Evolutionary conservation across 2,797 vertebrate species (phyloP), one percentile per base, ranked within the genome.

Genomic region (Melanitta fusca): DNA sequence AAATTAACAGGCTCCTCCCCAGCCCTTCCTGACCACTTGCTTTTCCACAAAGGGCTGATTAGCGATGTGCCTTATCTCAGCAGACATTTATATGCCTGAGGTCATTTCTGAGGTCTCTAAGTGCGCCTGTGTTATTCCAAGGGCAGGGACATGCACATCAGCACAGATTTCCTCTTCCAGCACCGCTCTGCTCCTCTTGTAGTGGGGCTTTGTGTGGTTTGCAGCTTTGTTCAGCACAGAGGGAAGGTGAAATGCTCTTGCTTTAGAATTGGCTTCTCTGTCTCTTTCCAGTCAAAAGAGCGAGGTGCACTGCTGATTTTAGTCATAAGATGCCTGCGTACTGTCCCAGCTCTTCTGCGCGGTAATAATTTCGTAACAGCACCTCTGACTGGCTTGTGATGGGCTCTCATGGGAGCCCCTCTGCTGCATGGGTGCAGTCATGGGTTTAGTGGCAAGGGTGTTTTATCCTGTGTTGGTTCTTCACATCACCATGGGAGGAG

Each of bases 51-150:
- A 41, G 69, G 57, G 12, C 28, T 39, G 64, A 72, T 34, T 49
- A 56, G 49, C 82, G 69, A 57, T 85, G 58, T 87, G 78, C 75
- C 30, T 95, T 91, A 57, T 91, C 77, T 91, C 39, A 8, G 28
- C 70, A 82, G 88, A 84, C 4, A 0, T 84, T 93, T 87, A 65
- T 72, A 51, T 32, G 80, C 68, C 57, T 43, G 72, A 53, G 88
- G 93, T 92, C 3, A 74, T 74, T 85, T 82, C 61, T 65, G 86
- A 78, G 68, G 68, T 94, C 88, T 71, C 39, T 87, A 65, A 80
- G 61, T 87, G 80, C 71, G 84, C 58, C 38, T 88, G 45, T 72
- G 68, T 80, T 77, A 78, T 83, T 88, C 91, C 32, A 38, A 75
- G 84, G 68, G 72, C 38, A 56, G 71, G n/a, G 30, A 56, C 69